These are phyloP conservation scores for Physeter macrocephalus DNA, from an alignment of 2,113 vertebrate genomes.

Conservation along the genomic window DNA sequence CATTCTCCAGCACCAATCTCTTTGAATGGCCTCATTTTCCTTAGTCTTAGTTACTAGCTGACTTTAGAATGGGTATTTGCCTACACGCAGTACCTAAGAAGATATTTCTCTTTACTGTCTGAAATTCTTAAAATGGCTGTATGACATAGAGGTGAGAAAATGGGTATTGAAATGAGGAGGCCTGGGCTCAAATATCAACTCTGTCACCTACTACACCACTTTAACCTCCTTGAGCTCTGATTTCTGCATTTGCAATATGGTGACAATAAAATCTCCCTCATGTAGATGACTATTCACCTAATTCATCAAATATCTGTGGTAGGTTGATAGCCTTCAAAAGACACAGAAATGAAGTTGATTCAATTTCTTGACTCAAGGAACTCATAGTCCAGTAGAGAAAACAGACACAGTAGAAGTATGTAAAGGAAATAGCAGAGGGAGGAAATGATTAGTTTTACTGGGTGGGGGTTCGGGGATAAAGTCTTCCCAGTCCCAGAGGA, in stretches of 20 bases:
- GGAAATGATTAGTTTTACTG: neutral
- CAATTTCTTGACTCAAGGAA: neutral
- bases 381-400: neutral
- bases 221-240: neutral
- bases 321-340: neutral
- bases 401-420: neutral
- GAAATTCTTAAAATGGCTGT: neutral
- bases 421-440: neutral
- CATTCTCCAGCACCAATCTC: neutral
- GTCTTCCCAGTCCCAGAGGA: neutral
- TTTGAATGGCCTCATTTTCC: neutral
- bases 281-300: neutral
- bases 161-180: neutral
- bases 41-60: neutral
- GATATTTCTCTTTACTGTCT: neutral
- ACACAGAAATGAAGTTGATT: neutral
- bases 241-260: neutral
- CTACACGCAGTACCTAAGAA: neutral
- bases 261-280: neutral
- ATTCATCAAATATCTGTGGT: neutral
- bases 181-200: neutral
- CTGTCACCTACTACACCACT: neutral
- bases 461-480: neutral
- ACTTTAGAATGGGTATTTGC: neutral
- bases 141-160: neutral